phyloP scores from a whole-genome alignment of 2,797 vertebrate species.

The Megaceryle alcyon region DNA sequence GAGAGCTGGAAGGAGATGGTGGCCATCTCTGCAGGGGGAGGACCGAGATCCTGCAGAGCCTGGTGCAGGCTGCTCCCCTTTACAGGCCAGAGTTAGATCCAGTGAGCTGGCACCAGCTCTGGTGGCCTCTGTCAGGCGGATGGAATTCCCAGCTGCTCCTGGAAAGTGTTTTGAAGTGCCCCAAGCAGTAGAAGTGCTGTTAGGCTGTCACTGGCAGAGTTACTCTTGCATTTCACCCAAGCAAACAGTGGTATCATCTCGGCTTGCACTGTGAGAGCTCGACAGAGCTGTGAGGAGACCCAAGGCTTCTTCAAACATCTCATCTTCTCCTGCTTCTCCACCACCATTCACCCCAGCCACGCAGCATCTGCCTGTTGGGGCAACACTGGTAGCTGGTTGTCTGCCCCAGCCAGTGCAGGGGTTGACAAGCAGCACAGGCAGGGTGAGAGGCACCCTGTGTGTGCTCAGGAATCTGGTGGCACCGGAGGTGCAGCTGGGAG shows the following conservation, averaged over 20 bases:
- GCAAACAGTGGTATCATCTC: neutral
- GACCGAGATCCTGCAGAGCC: neutral
- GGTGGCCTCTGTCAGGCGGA: neutral
- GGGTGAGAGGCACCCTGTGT: neutral
- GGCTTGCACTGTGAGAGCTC: neutral
- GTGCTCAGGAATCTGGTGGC: fast-evolving
- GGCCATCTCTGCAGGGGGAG: neutral
- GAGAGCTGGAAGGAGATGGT: neutral
- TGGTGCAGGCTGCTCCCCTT: neutral
- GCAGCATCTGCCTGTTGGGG: neutral
- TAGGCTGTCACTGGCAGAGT: neutral
- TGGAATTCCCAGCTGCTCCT: neutral
- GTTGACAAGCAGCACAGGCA: fast-evolving
- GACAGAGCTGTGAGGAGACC: neutral
- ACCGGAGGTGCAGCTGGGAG: fast-evolving
- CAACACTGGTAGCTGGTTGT: neutral
- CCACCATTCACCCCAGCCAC: neutral
- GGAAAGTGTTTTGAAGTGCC: neutral
- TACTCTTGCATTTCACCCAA: neutral
- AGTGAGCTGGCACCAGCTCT: neutral
- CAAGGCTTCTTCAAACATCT: neutral
- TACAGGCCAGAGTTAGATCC: too few species aligned
- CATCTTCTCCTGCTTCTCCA: neutral
- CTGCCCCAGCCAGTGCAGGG: too few species aligned
- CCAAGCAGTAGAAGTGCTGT: neutral